These are phyloP conservation scores for Danio tinwini DNA, from an alignment of 2,797 vertebrate genomes.

Conservation along the genomic window DNA sequence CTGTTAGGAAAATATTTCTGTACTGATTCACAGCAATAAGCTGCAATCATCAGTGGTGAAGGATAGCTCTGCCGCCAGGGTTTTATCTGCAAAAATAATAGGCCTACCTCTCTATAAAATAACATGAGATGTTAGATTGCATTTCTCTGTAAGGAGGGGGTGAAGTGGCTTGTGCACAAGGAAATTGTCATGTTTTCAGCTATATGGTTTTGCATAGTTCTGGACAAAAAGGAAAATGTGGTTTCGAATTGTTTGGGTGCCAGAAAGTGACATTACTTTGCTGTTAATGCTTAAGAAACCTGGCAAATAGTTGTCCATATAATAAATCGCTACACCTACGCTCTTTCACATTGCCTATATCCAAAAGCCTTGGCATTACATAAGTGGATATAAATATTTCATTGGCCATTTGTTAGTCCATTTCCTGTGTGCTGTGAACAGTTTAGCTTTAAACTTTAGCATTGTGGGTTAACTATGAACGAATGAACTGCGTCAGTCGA, in stretches of 20 bases:
- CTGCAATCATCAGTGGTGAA: slow-evolving; percentile 68
- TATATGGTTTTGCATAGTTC: background rate
- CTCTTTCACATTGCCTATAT: slow-evolving; percentile 1
- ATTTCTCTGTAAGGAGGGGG: slow-evolving; percentile 24
- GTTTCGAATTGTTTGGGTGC: background rate
- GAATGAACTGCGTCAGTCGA: background rate
- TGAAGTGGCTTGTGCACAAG: slow-evolving; percentile 1
- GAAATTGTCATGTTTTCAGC: slow-evolving; percentile 24
- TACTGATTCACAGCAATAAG: slow-evolving; percentile 65
- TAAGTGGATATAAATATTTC: slow-evolving; percentile 54
- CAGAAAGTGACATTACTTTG: background rate
- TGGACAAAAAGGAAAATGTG: background rate
- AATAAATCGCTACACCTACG: slow-evolving; percentile 14
- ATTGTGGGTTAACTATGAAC: background rate
- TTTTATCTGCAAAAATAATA: slow-evolving; percentile 47
- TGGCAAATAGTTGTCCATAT: background rate
- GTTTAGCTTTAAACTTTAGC: slow-evolving; percentile 10
- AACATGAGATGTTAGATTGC: slow-evolving; percentile 37
- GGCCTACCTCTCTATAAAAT: slow-evolving; percentile 43
- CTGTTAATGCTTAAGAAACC: slow-evolving; percentile 2
- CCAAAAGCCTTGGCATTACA: slow-evolving; percentile 46
- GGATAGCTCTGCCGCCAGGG: slow-evolving; percentile 55
- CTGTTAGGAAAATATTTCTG: slow-evolving; percentile 63
- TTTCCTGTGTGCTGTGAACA: slow-evolving; percentile 14
- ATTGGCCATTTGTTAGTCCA: slow-evolving; percentile 30